Conservation (phyloP, 2,888 invertebrate genomes). For the Chaetogeoica ovagalla region DNA sequence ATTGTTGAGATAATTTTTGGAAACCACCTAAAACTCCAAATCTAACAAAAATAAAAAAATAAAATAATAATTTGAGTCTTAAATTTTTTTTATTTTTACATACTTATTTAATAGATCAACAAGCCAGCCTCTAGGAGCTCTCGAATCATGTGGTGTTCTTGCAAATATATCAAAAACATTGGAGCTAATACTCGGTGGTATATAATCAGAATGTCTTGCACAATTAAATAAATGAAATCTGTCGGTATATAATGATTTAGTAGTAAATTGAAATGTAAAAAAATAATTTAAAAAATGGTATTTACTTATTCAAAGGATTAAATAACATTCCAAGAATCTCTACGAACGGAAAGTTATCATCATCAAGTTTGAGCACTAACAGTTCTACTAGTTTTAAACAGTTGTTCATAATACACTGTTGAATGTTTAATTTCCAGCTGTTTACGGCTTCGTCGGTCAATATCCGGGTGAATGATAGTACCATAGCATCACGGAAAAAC, state of each 20-base stretch:
- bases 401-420: conserved; percentile 91
- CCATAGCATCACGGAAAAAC: conserved; percentile 92
- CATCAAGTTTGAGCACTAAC: conserved; percentile 85
- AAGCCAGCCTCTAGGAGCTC: conserved; percentile 91
- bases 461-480: conserved; percentile 93
- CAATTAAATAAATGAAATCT: conserved; percentile 87
- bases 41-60: conserved; percentile 60
- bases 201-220: conserved; percentile 73
- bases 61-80: neutral
- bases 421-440: conserved; percentile 97
- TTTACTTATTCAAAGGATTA: conserved; percentile 93
- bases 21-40: conserved; percentile 91
- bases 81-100: conserved; percentile 55
- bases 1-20: conserved; percentile 79
- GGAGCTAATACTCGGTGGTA: conserved; percentile 62
- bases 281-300: conserved; percentile 47
- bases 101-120: conserved; percentile 90
- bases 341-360: conserved; percentile 89
- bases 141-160: conserved; percentile 74
- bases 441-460: conserved; percentile 96
- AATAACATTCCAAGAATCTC: conserved; percentile 91
- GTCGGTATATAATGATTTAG: conserved; percentile 55
- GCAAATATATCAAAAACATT: conserved; percentile 71
- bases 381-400: conserved; percentile 90
- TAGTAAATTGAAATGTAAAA: conserved; percentile 43